Conservation (phyloP, 1,140 invertebrate species). For the Manduca sexta region DNA sequence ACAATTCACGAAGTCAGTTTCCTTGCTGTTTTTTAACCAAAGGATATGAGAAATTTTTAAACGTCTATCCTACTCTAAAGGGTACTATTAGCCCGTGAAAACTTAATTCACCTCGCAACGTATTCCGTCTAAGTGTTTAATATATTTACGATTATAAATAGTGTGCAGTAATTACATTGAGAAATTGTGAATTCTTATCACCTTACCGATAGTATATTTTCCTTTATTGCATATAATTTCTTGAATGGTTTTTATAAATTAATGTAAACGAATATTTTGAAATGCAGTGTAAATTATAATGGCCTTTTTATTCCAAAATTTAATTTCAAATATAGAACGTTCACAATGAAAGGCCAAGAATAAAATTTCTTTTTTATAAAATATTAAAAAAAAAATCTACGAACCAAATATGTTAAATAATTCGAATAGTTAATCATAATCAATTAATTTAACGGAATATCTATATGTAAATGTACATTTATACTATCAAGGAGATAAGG, state of each 20-base stretch:
- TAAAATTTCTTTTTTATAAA: too few species aligned
- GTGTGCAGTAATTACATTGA: constrained; percentile 64
- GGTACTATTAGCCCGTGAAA: constrained; percentile 6
- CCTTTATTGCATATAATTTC: constrained; percentile 18
- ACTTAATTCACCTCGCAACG: constrained; percentile 14
- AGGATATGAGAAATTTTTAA: neutral
- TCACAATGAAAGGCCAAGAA: too few species aligned
- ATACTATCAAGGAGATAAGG: too few species aligned
- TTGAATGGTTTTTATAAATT: neutral
- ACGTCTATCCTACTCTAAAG: neutral
- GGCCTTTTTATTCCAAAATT: too few species aligned
- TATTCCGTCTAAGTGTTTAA: constrained; percentile 32
- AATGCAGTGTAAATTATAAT: neutral
- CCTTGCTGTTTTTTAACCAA: neutral
- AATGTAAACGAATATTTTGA: neutral
- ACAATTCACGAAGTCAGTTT: too few species aligned
- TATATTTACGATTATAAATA: constrained; percentile 52
- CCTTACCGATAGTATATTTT: constrained; percentile 21
- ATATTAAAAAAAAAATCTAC: too few species aligned
- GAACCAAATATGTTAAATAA: too few species aligned
- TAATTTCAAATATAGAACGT: too few species aligned
- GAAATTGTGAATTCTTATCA: constrained; percentile 47
- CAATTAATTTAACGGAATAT: too few species aligned
- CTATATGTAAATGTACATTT: too few species aligned
- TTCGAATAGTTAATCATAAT: too few species aligned